Evolutionary conservation across 2,888 invertebrate species (phyloP).

Genomic region (Lacanobia wlatinum): DNA sequence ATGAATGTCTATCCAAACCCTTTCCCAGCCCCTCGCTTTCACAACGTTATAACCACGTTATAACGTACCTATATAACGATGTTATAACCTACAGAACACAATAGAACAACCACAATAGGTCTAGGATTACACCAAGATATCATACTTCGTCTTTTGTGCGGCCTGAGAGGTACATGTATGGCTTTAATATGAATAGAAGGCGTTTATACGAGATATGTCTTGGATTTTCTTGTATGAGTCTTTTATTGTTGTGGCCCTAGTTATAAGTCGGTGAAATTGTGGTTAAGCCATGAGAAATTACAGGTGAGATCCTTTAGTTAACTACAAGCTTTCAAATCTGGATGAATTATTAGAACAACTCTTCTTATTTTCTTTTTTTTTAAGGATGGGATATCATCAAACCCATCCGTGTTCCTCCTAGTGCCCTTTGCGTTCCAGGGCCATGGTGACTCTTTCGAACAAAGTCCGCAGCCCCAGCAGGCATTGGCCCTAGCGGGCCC

Average conservation of each 20-base stretch:
- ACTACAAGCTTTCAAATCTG: too few relatives aligned
- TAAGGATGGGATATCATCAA: too few relatives aligned
- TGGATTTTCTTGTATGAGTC: neutral
- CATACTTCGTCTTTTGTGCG: constrained; percentile 25
- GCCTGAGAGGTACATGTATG: neutral
- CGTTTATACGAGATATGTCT: constrained; percentile 9
- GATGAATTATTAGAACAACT: too few relatives aligned
- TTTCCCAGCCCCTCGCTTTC: neutral
- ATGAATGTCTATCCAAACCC: neutral
- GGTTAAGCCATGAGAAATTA: neutral
- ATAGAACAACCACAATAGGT: constrained; percentile 32
- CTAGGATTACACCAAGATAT: constrained; percentile 47
- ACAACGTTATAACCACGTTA: constrained; percentile 1
- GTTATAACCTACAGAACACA: constrained; percentile 13
- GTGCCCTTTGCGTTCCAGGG: too few relatives aligned
- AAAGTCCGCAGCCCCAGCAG: too few relatives aligned
- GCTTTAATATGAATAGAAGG: constrained; percentile 24
- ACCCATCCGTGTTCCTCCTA: too few relatives aligned
- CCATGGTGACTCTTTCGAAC: too few relatives aligned
- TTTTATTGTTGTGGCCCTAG: neutral
- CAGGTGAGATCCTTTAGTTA: neutral
- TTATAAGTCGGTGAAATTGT: neutral
- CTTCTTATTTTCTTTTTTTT: too few relatives aligned
- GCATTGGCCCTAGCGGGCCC: too few relatives aligned
- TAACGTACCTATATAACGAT: constrained; percentile 8